Evolutionary conservation across 37 sponge, comb jelly and placozoan species (phyloP).

Genomic region (Aplysina aerophoba): DNA sequence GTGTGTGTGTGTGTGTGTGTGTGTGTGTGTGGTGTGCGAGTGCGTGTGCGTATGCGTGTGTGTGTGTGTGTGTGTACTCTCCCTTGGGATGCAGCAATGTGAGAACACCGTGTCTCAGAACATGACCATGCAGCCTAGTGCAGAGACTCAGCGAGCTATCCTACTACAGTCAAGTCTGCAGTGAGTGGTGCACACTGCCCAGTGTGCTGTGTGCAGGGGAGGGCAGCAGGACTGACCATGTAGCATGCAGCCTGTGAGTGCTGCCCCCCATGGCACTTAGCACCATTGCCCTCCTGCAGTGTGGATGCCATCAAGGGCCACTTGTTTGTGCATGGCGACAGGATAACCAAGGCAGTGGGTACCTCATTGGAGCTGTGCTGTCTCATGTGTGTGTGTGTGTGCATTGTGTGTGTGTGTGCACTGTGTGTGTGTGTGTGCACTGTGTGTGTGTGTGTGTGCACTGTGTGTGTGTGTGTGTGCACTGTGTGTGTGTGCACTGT

Average conservation of each 20-base stretch:
- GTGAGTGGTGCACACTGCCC: conserved; percentile 25
- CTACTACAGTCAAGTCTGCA: conserved; percentile 40
- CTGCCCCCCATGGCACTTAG: no score
- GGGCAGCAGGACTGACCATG: no score
- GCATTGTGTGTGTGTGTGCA: no score
- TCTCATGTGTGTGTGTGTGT: no score
- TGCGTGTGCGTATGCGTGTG: background rate
- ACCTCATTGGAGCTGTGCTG: no score
- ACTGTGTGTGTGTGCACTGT: background rate
- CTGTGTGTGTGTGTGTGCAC: no score
- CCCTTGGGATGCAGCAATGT: conserved; percentile 2
- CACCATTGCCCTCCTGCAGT: conserved; percentile 46
- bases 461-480: conserved; percentile 2
- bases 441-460: no score
- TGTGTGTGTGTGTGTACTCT: background rate
- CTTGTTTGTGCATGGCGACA: conserved; percentile 63
- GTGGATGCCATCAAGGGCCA: conserved; percentile 61
- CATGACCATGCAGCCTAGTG: background rate
- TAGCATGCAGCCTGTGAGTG: no score
- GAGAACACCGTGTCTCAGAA: background rate
- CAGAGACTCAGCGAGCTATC: conserved; percentile 14
- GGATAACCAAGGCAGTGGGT: conserved; percentile 77
- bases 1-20: no score
- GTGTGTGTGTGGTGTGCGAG: background rate
- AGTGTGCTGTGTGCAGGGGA: no score